Percentiles rank a stretch among this genome's conserved stretches.
phyloP scores from a whole-genome alignment of 2,797 vertebrate genomes.

The Mareca penelope region DNA sequence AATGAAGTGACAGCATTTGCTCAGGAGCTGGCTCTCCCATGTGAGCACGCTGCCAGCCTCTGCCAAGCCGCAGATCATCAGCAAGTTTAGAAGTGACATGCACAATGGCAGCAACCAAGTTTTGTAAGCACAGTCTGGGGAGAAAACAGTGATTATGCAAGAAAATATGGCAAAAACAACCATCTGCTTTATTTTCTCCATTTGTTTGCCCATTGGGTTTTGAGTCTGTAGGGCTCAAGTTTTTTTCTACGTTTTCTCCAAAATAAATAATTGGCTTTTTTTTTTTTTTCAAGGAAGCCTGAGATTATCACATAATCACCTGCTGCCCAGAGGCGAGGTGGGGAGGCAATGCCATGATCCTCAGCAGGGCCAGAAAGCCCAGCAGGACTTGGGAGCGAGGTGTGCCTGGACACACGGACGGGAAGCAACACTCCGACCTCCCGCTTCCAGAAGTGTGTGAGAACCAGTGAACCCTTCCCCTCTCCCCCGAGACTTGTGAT shows the following conservation, averaged over 20 bases:
- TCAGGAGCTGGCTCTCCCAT: not conserved
- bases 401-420: not conserved
- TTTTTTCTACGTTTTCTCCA: not conserved
- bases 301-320: conserved; percentile 29
- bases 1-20: conserved; percentile 9
- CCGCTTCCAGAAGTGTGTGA: not conserved
- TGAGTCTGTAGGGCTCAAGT: not conserved
- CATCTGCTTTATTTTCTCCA: not conserved
- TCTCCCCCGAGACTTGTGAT: not conserved
- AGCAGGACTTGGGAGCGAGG: not conserved
- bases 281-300: not conserved
- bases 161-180: conserved; percentile 1
- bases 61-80: not conserved
- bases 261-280: not conserved
- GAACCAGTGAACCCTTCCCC: not conserved
- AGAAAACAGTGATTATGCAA: conserved; percentile 4
- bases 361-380: not conserved
- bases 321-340: not conserved
- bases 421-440: not conserved
- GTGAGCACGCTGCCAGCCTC: not conserved
- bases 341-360: not conserved
- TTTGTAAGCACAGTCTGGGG: not conserved
- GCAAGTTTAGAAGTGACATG: not conserved
- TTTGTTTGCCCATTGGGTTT: not conserved
- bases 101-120: not conserved